Evolutionary conservation across 2,113 vertebrate genomes (phyloP).

Genomic region (Sprattus sprattus): DNA sequence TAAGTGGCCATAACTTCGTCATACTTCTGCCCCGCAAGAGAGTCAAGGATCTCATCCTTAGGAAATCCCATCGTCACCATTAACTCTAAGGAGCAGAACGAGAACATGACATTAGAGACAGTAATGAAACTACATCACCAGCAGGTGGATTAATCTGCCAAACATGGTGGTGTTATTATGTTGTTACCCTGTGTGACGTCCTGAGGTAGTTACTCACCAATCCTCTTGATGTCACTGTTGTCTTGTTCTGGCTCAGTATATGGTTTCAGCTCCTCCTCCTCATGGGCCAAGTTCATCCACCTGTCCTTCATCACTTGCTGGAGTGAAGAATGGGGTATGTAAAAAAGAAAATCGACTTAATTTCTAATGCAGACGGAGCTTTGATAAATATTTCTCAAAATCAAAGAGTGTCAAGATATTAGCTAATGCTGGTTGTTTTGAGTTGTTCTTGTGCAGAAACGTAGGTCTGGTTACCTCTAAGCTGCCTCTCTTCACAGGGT

Average conservation of each 20-base stretch:
- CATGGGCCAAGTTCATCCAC: constrained; percentile 97
- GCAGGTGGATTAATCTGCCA: constrained; percentile 9
- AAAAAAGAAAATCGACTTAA: neutral
- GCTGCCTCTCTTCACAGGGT: constrained; percentile 92
- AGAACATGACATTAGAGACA: constrained; percentile 35
- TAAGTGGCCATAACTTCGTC: constrained; percentile 98
- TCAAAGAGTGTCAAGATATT: no score
- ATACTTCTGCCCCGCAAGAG: constrained; percentile 88
- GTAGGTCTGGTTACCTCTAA: constrained; percentile 79
- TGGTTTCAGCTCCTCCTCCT: constrained; percentile 92
- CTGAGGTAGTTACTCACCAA: constrained; percentile 73
- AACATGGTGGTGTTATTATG: no score
- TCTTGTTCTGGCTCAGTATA: constrained; percentile 89
- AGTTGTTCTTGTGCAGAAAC: no score
- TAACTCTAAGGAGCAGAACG: constrained; percentile 73
- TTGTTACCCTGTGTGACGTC: no score
- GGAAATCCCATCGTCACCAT: constrained; percentile 99
- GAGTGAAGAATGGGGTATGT: constrained; percentile 33
- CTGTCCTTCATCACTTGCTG: constrained; percentile 99
- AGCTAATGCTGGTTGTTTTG: neutral
- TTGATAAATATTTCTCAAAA: no score
- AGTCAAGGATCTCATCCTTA: constrained; percentile 92
- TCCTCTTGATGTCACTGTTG: constrained; percentile 87
- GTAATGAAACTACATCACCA: constrained; percentile 11
- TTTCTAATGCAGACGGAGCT: no score